A percentile compares a stretch with the other conserved stretches of the same genome.
These are phyloP conservation scores for Megastigmus dorsalis DNA, from an alignment of 2,888 invertebrate species.

Conservation along the genomic window DNA sequence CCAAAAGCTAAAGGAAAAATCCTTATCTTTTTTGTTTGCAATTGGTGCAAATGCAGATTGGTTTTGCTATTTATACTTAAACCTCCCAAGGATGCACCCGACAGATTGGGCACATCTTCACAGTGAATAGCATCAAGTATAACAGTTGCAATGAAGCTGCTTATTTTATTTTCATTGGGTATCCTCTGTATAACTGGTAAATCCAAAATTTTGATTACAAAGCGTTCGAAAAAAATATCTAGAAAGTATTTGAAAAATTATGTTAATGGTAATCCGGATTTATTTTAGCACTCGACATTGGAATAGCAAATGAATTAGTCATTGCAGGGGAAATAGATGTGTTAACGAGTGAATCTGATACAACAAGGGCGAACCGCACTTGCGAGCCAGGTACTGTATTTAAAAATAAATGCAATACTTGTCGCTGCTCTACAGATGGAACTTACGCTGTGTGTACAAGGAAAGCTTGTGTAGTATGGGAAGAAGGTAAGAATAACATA, in stretches of 20 bases:
- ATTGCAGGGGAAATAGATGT: no score
- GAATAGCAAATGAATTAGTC: no score
- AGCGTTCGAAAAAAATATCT: no score
- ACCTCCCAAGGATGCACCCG: background rate
- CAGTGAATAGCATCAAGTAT: background rate
- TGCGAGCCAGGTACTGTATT: conserved; percentile 76
- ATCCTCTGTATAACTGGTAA: background rate
- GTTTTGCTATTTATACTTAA: conserved; percentile 1
- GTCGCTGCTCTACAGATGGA: conserved; percentile 69
- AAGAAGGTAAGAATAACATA: background rate
- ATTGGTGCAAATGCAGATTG: background rate
- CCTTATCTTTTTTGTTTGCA: background rate
- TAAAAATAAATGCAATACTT: conserved; percentile 76
- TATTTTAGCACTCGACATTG: no score
- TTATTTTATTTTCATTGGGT: background rate
- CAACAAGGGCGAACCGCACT: conserved; percentile 37
- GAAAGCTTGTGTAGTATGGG: background rate
- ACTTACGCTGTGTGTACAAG: background rate
- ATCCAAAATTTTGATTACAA: background rate
- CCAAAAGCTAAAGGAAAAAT: conserved; percentile 2
- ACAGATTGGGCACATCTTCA: background rate
- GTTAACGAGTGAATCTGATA: no score
- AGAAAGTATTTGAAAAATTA: no score
- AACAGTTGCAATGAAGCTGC: no score
- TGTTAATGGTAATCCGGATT: no score